These are phyloP conservation scores for Entosphenus tridentatus DNA, from an alignment of 2,113 vertebrate species.

Conservation along the genomic window DNA sequence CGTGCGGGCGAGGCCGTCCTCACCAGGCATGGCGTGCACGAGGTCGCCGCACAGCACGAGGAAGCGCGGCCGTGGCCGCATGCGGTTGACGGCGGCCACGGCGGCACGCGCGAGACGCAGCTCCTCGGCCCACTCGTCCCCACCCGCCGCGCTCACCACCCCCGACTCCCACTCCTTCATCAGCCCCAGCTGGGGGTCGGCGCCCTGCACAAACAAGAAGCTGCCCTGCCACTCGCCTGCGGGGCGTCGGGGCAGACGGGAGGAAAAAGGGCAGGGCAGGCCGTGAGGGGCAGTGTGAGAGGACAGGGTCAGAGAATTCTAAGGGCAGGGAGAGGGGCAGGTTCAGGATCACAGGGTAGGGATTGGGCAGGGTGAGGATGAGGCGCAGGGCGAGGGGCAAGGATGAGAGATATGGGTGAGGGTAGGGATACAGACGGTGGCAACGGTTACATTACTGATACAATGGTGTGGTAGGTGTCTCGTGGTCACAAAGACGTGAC, in stretches of 20 bases:
- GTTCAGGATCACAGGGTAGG: not conserved
- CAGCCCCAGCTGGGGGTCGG: constrained; percentile 78
- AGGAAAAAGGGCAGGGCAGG: not conserved
- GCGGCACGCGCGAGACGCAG: constrained; percentile 45
- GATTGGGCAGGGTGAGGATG: not conserved
- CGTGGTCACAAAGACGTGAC: too few species aligned
- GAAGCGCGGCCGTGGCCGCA: constrained; percentile 51
- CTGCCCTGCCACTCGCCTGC: constrained; percentile 53
- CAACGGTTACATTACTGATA: too few species aligned
- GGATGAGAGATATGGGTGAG: not conserved
- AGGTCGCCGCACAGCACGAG: constrained; percentile 72
- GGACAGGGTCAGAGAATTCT: not conserved
- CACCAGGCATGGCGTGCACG: constrained; percentile 79
- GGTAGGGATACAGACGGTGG: not conserved
- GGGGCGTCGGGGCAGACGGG: not conserved
- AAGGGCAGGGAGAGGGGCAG: not conserved
- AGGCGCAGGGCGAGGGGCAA: not conserved
- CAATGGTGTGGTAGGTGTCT: too few species aligned
- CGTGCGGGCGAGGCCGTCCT: too few species aligned
- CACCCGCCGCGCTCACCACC: constrained; percentile 30
- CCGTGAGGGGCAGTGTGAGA: not conserved
- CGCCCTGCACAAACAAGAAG: constrained; percentile 72
- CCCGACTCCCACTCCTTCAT: constrained; percentile 69
- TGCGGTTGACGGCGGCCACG: constrained; percentile 43
- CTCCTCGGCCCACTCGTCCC: constrained; percentile 68